Evolutionary conservation across 2,113 vertebrate genomes (phyloP).

Genomic region (Channa argus): DNA sequence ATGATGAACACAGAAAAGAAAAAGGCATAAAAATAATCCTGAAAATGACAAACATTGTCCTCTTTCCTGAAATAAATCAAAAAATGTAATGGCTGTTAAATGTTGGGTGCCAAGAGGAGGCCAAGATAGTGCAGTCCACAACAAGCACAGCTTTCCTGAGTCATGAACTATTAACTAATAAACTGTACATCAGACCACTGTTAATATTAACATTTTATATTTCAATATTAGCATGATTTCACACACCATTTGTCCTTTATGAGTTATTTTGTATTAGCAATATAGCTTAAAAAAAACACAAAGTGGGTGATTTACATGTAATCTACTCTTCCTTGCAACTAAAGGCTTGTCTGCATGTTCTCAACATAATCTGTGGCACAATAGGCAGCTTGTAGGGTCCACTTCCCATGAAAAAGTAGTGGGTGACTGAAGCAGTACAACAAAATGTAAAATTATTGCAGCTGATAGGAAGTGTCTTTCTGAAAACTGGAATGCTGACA

Average conservation of each 20-base stretch:
- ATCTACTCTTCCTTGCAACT: neutral
- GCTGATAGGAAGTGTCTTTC: neutral
- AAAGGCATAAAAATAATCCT: no score
- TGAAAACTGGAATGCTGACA: no score
- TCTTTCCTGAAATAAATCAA: no score
- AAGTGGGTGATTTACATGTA: neutral
- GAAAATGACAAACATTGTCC: no score
- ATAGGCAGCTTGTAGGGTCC: neutral
- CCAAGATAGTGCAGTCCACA: neutral
- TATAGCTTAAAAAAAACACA: neutral
- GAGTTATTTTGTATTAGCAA: slow-evolving; percentile 1
- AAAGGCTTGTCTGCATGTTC: neutral
- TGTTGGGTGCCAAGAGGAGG: neutral
- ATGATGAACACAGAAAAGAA: no score
- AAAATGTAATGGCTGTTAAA: no score
- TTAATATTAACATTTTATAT: neutral
- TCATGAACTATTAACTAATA: neutral
- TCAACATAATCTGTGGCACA: neutral
- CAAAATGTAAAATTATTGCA: neutral
- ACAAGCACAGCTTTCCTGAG: neutral
- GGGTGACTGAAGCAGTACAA: neutral
- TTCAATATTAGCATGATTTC: neutral
- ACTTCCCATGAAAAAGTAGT: neutral
- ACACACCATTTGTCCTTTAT: slow-evolving; percentile 4
- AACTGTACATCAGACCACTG: neutral